Evolutionary conservation across 2,888 invertebrate species (phyloP).

Genomic region (Tipula lateralis): DNA sequence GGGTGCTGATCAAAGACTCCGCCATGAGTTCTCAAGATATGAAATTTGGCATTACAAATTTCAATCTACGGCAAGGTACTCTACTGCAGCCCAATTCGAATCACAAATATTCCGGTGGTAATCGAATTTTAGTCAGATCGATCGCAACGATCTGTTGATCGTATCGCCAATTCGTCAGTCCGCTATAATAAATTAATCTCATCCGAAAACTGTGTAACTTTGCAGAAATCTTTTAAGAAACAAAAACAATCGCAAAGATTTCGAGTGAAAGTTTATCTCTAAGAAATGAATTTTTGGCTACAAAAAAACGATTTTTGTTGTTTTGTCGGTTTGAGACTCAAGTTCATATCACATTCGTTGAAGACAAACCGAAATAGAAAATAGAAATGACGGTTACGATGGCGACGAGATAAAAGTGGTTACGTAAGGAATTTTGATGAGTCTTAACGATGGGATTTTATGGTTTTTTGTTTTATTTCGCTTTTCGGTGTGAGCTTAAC

Average conservation of each 20-base stretch:
- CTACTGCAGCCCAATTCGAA: too few relatives aligned
- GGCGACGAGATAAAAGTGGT: neutral
- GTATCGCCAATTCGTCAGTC: neutral
- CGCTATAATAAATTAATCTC: neutral
- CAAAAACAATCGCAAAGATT: neutral
- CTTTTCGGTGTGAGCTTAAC: neutral
- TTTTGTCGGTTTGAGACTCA: neutral
- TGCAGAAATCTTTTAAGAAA: neutral
- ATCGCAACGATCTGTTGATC: too few relatives aligned
- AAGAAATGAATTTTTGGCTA: neutral
- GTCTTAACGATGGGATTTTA: neutral
- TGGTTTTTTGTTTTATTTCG: neutral
- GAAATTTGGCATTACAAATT: too few relatives aligned
- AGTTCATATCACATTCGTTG: neutral
- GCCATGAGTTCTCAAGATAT: too few relatives aligned
- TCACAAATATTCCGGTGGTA: too few relatives aligned
- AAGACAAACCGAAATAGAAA: neutral
- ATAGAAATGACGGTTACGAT: neutral
- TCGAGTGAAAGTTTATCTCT: neutral
- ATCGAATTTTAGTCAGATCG: too few relatives aligned
- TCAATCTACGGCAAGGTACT: too few relatives aligned
- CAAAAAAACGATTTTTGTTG: neutral
- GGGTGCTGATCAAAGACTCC: too few relatives aligned
- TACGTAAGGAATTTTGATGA: constrained; percentile 11
- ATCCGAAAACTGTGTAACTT: neutral